Base-by-base conservation (phyloP, 2,797 vertebrate genomes). In the Australoheros facetus region DNA sequence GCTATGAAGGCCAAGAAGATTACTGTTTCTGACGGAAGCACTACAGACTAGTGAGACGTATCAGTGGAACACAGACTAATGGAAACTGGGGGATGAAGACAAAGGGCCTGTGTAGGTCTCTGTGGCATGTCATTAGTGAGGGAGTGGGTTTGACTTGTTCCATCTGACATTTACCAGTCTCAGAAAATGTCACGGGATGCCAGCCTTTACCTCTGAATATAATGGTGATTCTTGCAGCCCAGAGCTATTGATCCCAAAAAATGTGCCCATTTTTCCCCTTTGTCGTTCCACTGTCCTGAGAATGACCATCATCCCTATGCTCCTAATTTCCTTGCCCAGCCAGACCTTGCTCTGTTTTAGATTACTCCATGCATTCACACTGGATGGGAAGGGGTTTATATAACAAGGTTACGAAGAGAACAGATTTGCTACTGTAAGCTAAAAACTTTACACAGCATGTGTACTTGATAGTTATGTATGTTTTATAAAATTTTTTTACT, bases 181-280 rank as follows among this genome's bases (percentile, higher is more conserved):
- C 77, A 87, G 91, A 92, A 96, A 96, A 96, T 95, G 95, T 95
- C 94, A 95, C 54, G 73, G 92, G 95, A 95, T 95, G 92, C 89
- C 94, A 95, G 88, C 88, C 89, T 92, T 91, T 93, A 92, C 92
- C 87, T 89, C 86, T 78, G 89, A 87, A 94, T 93, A 92, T 85
- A 90, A 91, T 88, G 78, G 84, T 82, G 88, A 75, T 79, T 90
- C 86, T 84, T 87, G 86, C 84, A 90, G 89, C 83, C 87, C 83
- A 86, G 76, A 92, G 91, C 89, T 86, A 93, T 92, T 92, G 89
- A 94, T 92, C 89, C 85, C 87, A 17, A 78, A 77, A 73, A 83
- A 57, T 53, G 39, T 66, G 42, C 79, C 62, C 62, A 80, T 79
- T 78, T 87, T 86, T 23, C 60, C 42, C 59, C 42, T 75, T 19